Base-by-base conservation (phyloP, 2,113 vertebrate genomes). In the Nycticebus coucang region DNA sequence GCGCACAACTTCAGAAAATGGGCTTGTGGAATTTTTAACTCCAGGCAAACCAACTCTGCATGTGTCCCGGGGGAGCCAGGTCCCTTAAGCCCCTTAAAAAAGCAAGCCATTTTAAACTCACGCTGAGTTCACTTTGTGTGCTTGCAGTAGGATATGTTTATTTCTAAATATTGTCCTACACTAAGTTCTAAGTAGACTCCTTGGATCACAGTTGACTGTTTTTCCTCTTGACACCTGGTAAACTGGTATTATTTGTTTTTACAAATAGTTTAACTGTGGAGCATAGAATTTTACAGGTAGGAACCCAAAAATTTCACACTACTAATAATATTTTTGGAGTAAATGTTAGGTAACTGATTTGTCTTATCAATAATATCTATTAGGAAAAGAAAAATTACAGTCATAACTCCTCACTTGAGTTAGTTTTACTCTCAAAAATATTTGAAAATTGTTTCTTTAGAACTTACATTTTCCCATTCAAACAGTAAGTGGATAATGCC, bases 351-450 rank as follows among this genome's bases (percentile, higher is more conserved):
- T 33, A 59, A 37, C 19, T 80, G 37, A 83, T 89, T 92, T 81
- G 33, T 92, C 85, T 85, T 82, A 77, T 85, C 55, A 72, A 53
- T 85, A 69, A 26, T 59, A 72, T 45, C 3, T 62, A 26, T 62
- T 60, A 91, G 62, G 60, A 89, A 95, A 89, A 79, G n/a, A 83
- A 68, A 94, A 78, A 60, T n/a, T 72, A 72, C 12, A 53, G 19
- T 19, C 41, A 13, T 45, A 74, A 89, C 1, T 28, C 7, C 11
- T 85, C 45, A 85, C 21, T 37, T 85, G 21, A 84, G 53, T 92
- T 84, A 41, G 60, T 85, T 87, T 87, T 84, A 59, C 33, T 95
- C 41, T 88, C 80, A 33, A 84, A 72, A 87, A 33, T 75, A 77
- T 75, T 82, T 81, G 60, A 41, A 88, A 91, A 68, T 74, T 74